Conservation (phyloP, 2,888 invertebrate genomes). For the Pheosia tremula region DNA sequence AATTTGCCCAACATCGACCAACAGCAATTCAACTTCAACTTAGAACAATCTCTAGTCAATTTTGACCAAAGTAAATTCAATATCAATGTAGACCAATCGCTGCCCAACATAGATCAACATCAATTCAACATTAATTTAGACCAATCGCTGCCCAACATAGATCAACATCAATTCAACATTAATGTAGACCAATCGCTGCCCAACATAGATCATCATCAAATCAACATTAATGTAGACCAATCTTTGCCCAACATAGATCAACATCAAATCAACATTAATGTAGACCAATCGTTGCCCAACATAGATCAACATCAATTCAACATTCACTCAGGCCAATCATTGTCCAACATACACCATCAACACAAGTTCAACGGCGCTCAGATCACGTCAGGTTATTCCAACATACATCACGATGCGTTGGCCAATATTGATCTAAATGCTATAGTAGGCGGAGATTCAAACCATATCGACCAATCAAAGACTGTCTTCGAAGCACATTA, state of each 20-base stretch:
- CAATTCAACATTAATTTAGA: conserved; percentile 15
- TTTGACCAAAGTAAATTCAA: conserved; percentile 48
- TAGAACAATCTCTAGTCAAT: conserved; percentile 45
- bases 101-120: conserved; percentile 44
- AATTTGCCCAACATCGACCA: conserved; percentile 45
- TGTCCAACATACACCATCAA: conserved; percentile 41
- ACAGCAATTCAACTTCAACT: conserved; percentile 23
- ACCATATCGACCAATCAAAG: conserved; percentile 78
- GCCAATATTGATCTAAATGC: conserved; percentile 71
- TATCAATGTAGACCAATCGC: conserved; percentile 58
- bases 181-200: conserved; percentile 23
- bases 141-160: conserved; percentile 1
- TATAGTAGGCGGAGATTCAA: conserved; percentile 74
- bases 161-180: conserved; percentile 66
- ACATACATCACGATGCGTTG: conserved; percentile 75
- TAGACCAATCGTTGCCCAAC: neutral
- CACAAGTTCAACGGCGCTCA: conserved; percentile 45
- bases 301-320: conserved; percentile 65
- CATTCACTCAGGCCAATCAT: conserved; percentile 14
- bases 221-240: conserved; percentile 60
- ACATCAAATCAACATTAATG: conserved; percentile 23
- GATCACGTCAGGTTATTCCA: conserved; percentile 70
- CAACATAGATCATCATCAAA: conserved; percentile 38
- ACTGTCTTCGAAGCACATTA: conserved; percentile 81
- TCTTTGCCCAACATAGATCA: conserved; percentile 47